These are phyloP conservation scores for Noctilio leporinus DNA, from an alignment of 2,113 vertebrate genomes.

Conservation along the genomic window DNA sequence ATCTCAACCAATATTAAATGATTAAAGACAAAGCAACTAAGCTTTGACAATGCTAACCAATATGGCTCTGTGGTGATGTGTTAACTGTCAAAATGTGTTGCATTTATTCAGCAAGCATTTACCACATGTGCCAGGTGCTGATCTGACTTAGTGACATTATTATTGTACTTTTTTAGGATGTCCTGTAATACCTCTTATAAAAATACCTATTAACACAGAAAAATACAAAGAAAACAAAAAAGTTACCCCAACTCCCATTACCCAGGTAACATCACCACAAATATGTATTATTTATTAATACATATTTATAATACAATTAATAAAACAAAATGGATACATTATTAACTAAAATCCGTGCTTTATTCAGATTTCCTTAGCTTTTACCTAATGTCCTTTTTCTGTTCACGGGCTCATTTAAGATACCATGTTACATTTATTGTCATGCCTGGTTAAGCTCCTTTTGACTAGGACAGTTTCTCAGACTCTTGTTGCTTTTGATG, in stretches of 20 bases:
- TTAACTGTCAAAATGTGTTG: neutral
- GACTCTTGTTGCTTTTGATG: neutral
- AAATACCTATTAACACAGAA: neutral
- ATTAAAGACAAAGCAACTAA: conserved; percentile 10
- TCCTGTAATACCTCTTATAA: neutral
- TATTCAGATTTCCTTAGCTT: neutral
- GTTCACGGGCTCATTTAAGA: neutral
- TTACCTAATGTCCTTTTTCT: neutral
- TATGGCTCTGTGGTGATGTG: neutral
- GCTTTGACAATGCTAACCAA: neutral
- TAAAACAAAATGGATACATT: neutral
- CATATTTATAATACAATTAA: too few relatives aligned
- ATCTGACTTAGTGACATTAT: neutral
- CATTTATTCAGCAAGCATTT: neutral
- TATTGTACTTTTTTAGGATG: neutral
- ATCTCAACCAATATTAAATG: neutral
- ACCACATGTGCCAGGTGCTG: neutral
- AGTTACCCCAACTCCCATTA: neutral
- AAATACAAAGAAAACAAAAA: neutral
- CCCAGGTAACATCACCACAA: neutral
- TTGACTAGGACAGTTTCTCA: neutral
- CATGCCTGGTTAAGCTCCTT: neutral
- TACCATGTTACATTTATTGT: neutral
- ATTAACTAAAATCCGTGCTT: neutral
- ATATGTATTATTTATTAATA: too few relatives aligned